Conservation (phyloP, 2,888 invertebrate genomes). For the Idaea biselata region DNA sequence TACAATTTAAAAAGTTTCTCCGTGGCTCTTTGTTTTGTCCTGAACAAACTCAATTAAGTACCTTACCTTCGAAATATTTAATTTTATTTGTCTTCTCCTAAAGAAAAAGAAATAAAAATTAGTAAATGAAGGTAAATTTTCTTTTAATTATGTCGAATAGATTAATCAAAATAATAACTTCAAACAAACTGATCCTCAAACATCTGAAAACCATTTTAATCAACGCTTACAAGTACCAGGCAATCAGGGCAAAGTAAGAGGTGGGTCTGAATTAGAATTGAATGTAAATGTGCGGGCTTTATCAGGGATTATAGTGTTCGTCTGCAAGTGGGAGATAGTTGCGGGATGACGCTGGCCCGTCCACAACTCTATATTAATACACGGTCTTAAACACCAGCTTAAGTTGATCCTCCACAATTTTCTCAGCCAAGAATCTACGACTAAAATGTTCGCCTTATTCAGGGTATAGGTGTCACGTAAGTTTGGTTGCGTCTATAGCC, state of each 20-base stretch:
- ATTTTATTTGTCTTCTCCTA: conserved; percentile 38
- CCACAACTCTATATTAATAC: conserved; percentile 59
- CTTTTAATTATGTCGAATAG: neutral
- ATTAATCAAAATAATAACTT: neutral
- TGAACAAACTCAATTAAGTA: conserved; percentile 80
- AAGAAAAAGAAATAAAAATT: neutral
- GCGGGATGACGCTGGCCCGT: conserved; percentile 55
- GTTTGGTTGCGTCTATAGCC: conserved; percentile 43
- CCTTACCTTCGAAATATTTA: conserved; percentile 70
- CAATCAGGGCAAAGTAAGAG: conserved; percentile 71
- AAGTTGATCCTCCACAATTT: conserved; percentile 23
- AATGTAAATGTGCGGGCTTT: conserved; percentile 83
- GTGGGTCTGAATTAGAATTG: conserved; percentile 78
- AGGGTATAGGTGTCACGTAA: conserved; percentile 27
- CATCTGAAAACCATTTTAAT: conserved; percentile 64
- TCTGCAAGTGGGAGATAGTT: conserved; percentile 78
- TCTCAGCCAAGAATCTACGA: conserved; percentile 1
- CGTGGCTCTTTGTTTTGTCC: conserved; percentile 76
- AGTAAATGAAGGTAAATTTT: neutral
- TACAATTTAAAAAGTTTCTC: conserved; percentile 78
- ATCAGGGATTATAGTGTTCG: conserved; percentile 82
- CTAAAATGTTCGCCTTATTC: neutral
- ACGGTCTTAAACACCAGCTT: conserved; percentile 44
- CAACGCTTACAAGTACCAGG: conserved; percentile 70
- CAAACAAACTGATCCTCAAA: neutral